Evolutionary conservation across 2,888 invertebrate genomes (phyloP).

Genomic region (Idaea aversata): DNA sequence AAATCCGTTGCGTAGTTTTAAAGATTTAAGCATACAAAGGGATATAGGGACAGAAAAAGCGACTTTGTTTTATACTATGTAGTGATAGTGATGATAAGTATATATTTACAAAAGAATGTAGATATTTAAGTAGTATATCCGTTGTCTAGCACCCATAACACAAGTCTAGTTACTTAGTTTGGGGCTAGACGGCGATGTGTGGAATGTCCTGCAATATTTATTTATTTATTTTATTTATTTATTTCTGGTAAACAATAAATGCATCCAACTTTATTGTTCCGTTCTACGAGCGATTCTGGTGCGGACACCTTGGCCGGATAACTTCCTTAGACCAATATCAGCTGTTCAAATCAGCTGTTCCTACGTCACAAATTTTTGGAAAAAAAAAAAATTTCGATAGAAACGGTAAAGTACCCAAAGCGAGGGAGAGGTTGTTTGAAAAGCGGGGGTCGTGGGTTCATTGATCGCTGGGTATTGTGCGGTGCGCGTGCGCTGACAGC

Average conservation of each 20-base stretch:
- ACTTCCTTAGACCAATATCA: slow-evolving; percentile 21
- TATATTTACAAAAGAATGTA: no score
- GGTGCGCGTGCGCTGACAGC: slow-evolving; percentile 73
- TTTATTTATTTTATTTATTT: no score
- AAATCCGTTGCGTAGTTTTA: no score
- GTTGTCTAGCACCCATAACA: no score
- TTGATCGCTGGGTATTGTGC: slow-evolving; percentile 68
- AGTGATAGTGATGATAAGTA: no score
- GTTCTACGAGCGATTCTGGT: slow-evolving; percentile 16
- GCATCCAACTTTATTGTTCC: not conserved
- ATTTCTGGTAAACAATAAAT: not conserved
- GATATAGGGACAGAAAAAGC: no score
- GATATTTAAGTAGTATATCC: no score
- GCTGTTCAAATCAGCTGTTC: slow-evolving; percentile 33
- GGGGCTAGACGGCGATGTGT: no score
- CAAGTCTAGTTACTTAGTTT: no score
- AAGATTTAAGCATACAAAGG: no score
- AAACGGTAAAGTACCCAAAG: slow-evolving; percentile 40
- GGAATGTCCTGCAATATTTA: no score
- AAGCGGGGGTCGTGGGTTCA: slow-evolving; percentile 67
- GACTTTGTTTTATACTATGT: no score
- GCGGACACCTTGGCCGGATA: slow-evolving; percentile 24
- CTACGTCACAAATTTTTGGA: slow-evolving; percentile 17
- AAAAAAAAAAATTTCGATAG: slow-evolving; percentile 7
- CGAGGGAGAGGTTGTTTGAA: slow-evolving; percentile 8